Percentiles rank a stretch among this genome's conserved stretches.
Evolutionary conservation across 2,888 invertebrate species (phyloP).

Genomic region (Lysandra coridon): DNA sequence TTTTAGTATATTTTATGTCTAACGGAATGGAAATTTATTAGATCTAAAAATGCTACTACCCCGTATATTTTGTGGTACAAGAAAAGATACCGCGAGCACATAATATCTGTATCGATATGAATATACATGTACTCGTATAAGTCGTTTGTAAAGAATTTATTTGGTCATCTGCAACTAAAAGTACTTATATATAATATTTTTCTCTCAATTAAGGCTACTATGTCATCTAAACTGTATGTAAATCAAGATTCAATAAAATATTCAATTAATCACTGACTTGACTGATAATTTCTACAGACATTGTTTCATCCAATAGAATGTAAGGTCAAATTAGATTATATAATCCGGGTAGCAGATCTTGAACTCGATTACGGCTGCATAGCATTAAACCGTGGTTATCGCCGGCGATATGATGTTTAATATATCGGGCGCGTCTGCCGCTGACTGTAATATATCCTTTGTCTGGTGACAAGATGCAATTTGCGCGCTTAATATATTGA

Average conservation of each 20-base stretch:
- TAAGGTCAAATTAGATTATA: slow-evolving; percentile 41
- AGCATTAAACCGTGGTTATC: slow-evolving; percentile 46
- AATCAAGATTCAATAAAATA: not conserved
- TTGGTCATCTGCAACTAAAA: not conserved
- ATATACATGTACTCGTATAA: not conserved
- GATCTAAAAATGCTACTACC: slow-evolving; percentile 41
- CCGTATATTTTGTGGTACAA: not conserved
- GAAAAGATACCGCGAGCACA: not conserved
- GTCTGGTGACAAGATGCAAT: slow-evolving; percentile 28
- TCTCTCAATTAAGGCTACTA: too few species aligned
- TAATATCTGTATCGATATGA: not conserved
- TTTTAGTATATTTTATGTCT: slow-evolving; percentile 54
- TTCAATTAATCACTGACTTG: not conserved
- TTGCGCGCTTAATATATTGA: slow-evolving; percentile 27
- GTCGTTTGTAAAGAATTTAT: not conserved
- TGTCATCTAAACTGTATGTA: not conserved
- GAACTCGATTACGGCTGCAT: slow-evolving; percentile 46
- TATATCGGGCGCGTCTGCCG: slow-evolving; percentile 26
- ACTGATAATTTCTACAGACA: not conserved
- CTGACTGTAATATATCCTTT: slow-evolving; percentile 28
- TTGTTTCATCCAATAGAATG: not conserved
- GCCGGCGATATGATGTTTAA: slow-evolving; percentile 36
- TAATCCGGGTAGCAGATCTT: slow-evolving; percentile 41
- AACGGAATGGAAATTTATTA: slow-evolving; percentile 52
- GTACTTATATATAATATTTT: not conserved